A percentile compares a stretch with the other conserved stretches of the same genome.
Conservation (phyloP, 2,113 vertebrate genomes). For the Platichthys stellatus region DNA sequence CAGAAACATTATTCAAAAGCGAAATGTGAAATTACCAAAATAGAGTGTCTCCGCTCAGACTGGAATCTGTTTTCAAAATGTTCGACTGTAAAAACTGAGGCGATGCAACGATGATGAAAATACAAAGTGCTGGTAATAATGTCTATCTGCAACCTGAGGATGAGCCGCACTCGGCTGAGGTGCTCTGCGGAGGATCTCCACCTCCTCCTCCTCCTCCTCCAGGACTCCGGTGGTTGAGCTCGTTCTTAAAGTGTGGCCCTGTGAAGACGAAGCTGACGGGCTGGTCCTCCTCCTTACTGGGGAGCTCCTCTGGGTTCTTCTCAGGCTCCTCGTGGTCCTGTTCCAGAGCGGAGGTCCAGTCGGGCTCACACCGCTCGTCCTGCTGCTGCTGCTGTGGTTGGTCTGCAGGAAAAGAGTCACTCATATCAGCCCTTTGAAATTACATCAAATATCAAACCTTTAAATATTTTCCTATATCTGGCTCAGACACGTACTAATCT, state of each 20-base stretch:
- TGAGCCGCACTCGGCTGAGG: conserved; percentile 11
- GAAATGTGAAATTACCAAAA: too few species aligned
- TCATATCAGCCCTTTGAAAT: too few species aligned
- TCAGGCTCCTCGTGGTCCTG: conserved; percentile 11
- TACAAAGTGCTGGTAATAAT: too few species aligned
- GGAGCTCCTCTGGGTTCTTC: neutral
- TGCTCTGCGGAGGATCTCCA: conserved; percentile 42
- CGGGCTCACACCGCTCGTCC: conserved; percentile 14
- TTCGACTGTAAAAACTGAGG: too few species aligned
- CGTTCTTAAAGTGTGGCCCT: conserved; percentile 7
- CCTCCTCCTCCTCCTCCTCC: neutral
- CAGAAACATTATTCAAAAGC: too few species aligned
- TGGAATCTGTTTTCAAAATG: too few species aligned
- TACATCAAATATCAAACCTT: too few species aligned
- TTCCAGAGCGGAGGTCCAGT: conserved; percentile 17
- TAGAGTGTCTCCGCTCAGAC: too few species aligned
- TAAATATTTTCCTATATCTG: neutral
- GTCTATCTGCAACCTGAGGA: too few species aligned
- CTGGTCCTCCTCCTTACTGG: neutral
- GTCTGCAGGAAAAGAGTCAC: conserved; percentile 16
- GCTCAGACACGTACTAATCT: neutral
- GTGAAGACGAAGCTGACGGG: conserved; percentile 48
- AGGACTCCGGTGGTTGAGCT: neutral
- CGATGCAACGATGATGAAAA: too few species aligned
- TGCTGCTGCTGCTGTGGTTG: conserved; percentile 32